Base-by-base conservation (phyloP, 2,888 invertebrate genomes). In the Unio delphinus region DNA sequence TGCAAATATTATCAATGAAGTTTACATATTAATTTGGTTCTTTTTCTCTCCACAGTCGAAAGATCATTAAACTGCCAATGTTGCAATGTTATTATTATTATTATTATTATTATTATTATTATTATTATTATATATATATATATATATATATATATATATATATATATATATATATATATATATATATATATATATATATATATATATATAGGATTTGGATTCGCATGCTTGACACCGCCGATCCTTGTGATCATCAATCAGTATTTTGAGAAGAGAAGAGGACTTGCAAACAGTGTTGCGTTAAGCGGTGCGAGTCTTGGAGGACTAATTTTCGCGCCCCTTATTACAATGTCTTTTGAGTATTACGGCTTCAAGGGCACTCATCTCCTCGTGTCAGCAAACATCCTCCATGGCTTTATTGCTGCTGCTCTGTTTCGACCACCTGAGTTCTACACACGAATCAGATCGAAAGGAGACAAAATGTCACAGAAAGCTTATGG, bases 211-310 rank as follows among this genome's bases (percentile, higher is more conserved):
- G 65, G 65, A 20, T 17, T 65, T 34, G 65, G 65, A 28, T 59
- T 59, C 54, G 65, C 65, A 7, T 65, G 59, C 59, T 57, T 65
- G 65, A 54, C 57, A 30, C 65, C 65, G 1, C n/a, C 54, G 3
- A 18, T 59, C 26, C 17, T 65, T 11, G 57, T 45, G 11, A 65
- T 65, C 58, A 6, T 65, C 8, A 45, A 59, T 4, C 55, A 30
- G 28, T 65, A 65, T 20, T 65, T 65, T 59, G 60, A 65, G 8
- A 65, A 65, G 57, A 55, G 65, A 11, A 57, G 58, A 23, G 65
- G 65, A 7, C 59, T 65, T 26, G 65, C 65, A 6, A 65, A 65
- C 58, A 65, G 65, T 20, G 45, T 65, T 34, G 65, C 65, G 1
- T 54, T 56, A 23, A 65, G 65, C 28, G 65, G 65, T 8, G 65